These are phyloP conservation scores for Parnassius mnemosyne DNA, from an alignment of 2,888 invertebrate genomes.

Conservation along the genomic window DNA sequence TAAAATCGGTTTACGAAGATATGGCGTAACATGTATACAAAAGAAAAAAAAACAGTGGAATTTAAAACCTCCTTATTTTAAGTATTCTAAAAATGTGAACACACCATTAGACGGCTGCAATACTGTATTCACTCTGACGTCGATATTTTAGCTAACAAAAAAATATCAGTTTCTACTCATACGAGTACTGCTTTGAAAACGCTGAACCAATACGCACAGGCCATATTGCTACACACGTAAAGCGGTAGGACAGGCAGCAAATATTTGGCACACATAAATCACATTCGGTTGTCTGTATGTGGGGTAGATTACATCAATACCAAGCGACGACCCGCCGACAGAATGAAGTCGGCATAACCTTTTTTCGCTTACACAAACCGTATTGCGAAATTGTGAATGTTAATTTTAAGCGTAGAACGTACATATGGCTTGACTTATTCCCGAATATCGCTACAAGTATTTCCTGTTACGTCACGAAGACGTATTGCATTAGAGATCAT, in stretches of 20 bases:
- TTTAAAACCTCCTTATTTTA: no score
- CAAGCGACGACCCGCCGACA: neutral
- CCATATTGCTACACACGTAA: conserved; percentile 2
- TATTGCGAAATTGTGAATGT: neutral
- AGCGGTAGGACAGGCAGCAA: neutral
- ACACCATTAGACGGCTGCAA: no score
- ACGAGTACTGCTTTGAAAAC: neutral
- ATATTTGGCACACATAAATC: conserved; percentile 19
- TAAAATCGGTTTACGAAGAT: no score
- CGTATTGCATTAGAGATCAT: no score
- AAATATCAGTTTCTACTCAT: neutral
- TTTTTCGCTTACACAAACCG: neutral
- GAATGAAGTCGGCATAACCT: neutral
- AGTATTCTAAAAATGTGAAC: no score
- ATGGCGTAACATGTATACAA: no score
- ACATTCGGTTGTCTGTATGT: conserved; percentile 5
- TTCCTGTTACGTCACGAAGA: no score
- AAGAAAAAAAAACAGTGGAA: no score
- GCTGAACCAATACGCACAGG: conserved; percentile 6
- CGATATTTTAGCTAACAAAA: neutral
- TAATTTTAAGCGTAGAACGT: neutral
- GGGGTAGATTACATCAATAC: conserved; percentile 1
- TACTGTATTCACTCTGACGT: neutral
- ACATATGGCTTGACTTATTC: neutral
- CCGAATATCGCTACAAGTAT: neutral